Conservation (phyloP, 53 echinoderm and acorn worm species). For the Henricia sp. region DNA sequence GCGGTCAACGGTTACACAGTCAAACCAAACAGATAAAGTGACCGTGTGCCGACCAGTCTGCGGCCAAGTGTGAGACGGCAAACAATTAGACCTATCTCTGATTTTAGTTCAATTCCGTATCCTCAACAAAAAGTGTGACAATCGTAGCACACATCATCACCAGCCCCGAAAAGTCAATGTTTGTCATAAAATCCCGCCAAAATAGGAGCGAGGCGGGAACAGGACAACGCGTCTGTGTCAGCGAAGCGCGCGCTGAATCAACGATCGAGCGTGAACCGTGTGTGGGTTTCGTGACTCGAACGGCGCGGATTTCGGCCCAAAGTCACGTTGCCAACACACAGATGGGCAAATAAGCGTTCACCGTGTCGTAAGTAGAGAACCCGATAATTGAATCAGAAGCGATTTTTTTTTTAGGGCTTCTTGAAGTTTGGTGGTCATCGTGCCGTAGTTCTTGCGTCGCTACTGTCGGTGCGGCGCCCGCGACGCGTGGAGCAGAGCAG, state of each 20-base stretch:
- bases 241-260: too few species aligned
- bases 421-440: too few species aligned
- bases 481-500: too few species aligned
- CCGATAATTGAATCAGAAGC: too few species aligned
- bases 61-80: slow-evolving; percentile 41
- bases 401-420: too few species aligned
- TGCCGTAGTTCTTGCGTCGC: too few species aligned
- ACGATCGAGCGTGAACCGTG: slow-evolving; percentile 33
- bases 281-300: slow-evolving; percentile 44
- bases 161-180: slow-evolving; percentile 56
- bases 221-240: too few species aligned
- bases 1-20: too few species aligned
- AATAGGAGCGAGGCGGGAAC: background rate
- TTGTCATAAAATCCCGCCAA: slow-evolving; percentile 16
- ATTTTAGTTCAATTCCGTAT: slow-evolving; percentile 41
- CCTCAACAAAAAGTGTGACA: slow-evolving; percentile 14
- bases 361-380: too few species aligned
- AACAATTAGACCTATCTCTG: slow-evolving; percentile 36
- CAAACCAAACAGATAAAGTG: slow-evolving; percentile 42
- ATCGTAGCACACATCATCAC: slow-evolving; percentile 32
- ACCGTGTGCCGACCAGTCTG: slow-evolving; percentile 8
- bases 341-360: slow-evolving; percentile 56
- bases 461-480: too few species aligned
- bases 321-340: slow-evolving; percentile 56
- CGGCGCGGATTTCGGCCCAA: too few species aligned